phyloP scores from a whole-genome alignment of 1,140 invertebrate genomes.

The Medauroidea extradentata region DNA sequence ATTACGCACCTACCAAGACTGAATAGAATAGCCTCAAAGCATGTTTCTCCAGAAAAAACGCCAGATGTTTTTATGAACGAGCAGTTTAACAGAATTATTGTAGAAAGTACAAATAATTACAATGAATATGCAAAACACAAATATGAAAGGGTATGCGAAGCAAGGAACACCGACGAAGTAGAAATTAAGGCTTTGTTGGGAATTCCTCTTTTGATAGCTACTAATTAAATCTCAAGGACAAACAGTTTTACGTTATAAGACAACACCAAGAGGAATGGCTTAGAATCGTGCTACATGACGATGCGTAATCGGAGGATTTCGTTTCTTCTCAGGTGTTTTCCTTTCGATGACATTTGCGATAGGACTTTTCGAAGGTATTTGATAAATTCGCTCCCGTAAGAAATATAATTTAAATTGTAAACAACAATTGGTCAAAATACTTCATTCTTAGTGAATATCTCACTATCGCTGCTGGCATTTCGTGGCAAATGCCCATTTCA shows the following conservation, averaged over 20 bases:
- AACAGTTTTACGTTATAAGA: slow-evolving; percentile 32
- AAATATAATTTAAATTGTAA: slow-evolving; percentile 33
- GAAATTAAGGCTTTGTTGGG: slow-evolving; percentile 23
- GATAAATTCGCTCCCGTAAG: slow-evolving; percentile 37
- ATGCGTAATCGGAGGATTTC: slow-evolving; percentile 35
- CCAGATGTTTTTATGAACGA: slow-evolving; percentile 25
- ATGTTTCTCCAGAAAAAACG: slow-evolving; percentile 18
- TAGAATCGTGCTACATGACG: slow-evolving; percentile 31
- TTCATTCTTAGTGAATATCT: slow-evolving; percentile 31
- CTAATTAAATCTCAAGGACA: slow-evolving; percentile 18
- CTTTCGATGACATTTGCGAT: slow-evolving; percentile 31
- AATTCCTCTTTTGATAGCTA: slow-evolving; percentile 35
- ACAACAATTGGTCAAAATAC: slow-evolving; percentile 26
- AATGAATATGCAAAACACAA: slow-evolving; percentile 19
- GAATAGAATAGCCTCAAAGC: slow-evolving; percentile 17
- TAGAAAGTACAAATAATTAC: slow-evolving; percentile 26
- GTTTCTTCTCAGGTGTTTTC: slow-evolving; percentile 32
- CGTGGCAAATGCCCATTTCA: slow-evolving; percentile 39
- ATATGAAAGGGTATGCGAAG: slow-evolving; percentile 23
- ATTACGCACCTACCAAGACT: slow-evolving; percentile 15
- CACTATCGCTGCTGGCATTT: slow-evolving; percentile 45
- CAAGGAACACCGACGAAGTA: slow-evolving; percentile 7
- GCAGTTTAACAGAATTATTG: slow-evolving; percentile 22
- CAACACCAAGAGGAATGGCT: slow-evolving; percentile 28
- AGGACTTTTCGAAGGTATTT: slow-evolving; percentile 26